Base-by-base conservation (phyloP, 2,888 invertebrate genomes). In the Hanleya hanleyi region DNA sequence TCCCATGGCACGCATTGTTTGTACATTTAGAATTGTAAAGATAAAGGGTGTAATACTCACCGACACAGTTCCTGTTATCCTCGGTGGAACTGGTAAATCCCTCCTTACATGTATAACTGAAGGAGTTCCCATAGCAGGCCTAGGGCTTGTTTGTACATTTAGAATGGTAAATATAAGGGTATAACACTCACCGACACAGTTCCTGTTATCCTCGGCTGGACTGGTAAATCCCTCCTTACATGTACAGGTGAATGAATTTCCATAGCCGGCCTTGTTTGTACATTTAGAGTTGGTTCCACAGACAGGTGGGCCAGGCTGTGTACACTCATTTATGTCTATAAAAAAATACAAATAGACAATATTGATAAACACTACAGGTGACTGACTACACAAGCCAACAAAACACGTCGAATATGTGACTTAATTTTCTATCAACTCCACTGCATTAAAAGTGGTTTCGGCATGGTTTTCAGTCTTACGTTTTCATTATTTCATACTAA, bases 151-250 rank as follows among this genome's bases (percentile, higher is more conserved):
- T 57, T 29, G 57, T 57, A 26, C 57, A 57, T 29, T 57, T 57
- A 26, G 57, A 57, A 32, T 57, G n/a, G n/a, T n/a, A n/a, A n/a
- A n/a, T n/a, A n/a, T n/a, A n/a, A n/a, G n/a, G n/a, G n/a, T n/a
- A n/a, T n/a, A n/a, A n/a, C 29, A 57, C 57, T 57, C 29, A 57
- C 57, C 57, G 22, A 57, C 57, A 57, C 57, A 57, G 57, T 57
- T 57, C 57, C 57, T 57, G 32, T 57, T 57, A 9, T 57, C 57
- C 15, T 22, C 22, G 15, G 57, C 57, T 29, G 57, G 57, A 26
- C 57, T 57, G 9, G 57, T 57, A 26, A 4, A 57, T 15, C 57
- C 57, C 26, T 57, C 26, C 32, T 29, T 26, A 57, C 57, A 57
- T 57, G 22, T 32, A 57, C 57, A 57, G 29, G 57, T 57, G 57